These are phyloP conservation scores for Drosophila chauvacae DNA, from an alignment of 1,140 invertebrate species.

Conservation along the genomic window DNA sequence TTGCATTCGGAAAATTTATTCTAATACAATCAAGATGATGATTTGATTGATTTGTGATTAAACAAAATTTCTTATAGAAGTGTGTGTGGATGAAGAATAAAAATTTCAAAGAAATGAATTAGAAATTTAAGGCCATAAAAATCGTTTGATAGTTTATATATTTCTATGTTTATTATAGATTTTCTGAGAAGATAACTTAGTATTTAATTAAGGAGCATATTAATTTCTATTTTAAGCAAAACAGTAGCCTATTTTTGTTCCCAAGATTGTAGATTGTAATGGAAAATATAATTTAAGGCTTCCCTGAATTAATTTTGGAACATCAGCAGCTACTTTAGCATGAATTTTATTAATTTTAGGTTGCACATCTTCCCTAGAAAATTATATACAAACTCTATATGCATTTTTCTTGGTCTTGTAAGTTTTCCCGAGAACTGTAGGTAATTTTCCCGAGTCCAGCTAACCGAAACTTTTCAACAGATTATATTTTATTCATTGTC, in stretches of 20 bases:
- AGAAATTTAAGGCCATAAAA: not conserved
- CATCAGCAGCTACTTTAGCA: not conserved
- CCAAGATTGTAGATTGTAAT: not conserved
- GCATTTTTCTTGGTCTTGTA: not conserved
- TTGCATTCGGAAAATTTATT: slow-evolving; percentile 20
- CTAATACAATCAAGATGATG: slow-evolving; percentile 5
- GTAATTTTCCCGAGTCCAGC: slow-evolving; percentile 15
- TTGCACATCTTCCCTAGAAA: not conserved
- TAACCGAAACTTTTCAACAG: slow-evolving; percentile 25
- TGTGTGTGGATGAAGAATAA: not conserved
- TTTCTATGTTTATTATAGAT: not conserved
- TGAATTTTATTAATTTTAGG: not conserved
- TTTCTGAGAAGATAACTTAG: not conserved
- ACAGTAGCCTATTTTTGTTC: not conserved
- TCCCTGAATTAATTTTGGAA: not conserved
- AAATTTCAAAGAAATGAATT: slow-evolving; percentile 4
- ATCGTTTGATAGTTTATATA: not conserved
- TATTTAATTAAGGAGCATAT: not conserved
- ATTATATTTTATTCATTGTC: slow-evolving; percentile 14
- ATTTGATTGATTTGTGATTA: slow-evolving; percentile 11
- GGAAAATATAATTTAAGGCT: not conserved
- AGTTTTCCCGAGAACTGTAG: not conserved
- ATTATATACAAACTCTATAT: not conserved
- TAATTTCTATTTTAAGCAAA: not conserved
- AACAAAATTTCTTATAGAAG: slow-evolving; percentile 1